phyloP scores from a whole-genome alignment of 2,113 vertebrate genomes.

The Marmota flaviventris region DNA sequence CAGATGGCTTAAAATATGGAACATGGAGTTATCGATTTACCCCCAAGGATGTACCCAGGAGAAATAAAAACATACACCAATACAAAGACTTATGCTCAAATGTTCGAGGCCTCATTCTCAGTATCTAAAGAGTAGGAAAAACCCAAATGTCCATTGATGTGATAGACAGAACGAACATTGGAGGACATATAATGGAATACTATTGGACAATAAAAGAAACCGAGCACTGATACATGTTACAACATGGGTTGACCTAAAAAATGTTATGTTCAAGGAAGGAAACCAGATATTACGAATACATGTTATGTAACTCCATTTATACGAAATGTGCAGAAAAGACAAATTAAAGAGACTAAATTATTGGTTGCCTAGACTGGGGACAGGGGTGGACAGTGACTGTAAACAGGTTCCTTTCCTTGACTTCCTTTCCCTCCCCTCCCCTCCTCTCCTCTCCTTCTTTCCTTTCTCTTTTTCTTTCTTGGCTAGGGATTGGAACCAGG shows the following conservation, averaged over 20 bases:
- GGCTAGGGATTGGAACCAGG: background rate
- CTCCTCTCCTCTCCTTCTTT: too few species aligned
- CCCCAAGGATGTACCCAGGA: background rate
- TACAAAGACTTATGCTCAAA: background rate
- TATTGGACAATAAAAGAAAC: background rate
- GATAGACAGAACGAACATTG: background rate
- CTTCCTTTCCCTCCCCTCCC: too few species aligned
- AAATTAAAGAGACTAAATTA: background rate
- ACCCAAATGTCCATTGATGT: background rate
- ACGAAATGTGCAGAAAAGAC: background rate
- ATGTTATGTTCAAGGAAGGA: background rate
- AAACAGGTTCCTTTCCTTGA: background rate
- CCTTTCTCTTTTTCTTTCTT: too few species aligned
- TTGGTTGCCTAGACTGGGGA: background rate
- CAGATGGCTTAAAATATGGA: slow-evolving; percentile 23
- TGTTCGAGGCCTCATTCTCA: background rate
- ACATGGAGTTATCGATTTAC: background rate
- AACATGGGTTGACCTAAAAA: background rate
- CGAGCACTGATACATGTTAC: background rate
- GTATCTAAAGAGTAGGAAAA: background rate
- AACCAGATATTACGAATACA: background rate
- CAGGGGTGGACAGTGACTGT: background rate
- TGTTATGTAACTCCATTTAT: background rate
- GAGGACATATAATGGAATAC: background rate
- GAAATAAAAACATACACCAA: background rate